phyloP scores from a whole-genome alignment of 2,888 invertebrate species.

The Parnassius mnemosyne region DNA sequence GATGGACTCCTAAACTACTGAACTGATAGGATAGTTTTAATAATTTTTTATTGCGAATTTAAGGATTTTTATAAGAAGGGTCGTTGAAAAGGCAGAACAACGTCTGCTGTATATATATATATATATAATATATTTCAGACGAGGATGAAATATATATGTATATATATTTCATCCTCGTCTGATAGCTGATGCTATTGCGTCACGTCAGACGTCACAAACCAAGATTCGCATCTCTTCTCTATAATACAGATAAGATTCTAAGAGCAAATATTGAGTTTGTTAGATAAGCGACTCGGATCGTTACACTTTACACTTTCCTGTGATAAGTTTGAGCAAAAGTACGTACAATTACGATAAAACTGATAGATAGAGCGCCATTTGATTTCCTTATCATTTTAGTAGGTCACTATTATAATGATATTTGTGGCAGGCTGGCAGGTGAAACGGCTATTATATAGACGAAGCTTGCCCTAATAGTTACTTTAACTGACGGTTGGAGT shows the following conservation, averaged over 20 bases:
- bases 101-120: too few species aligned
- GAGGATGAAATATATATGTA: too few species aligned
- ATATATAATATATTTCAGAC: too few species aligned
- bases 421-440: too few species aligned
- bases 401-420: too few species aligned
- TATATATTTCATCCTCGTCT: conserved; percentile 25
- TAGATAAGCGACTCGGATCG: conserved; percentile 68
- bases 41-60: too few species aligned
- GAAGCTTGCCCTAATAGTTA: too few species aligned
- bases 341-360: conserved; percentile 47
- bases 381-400: conserved; percentile 13
- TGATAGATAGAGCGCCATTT: conserved; percentile 14
- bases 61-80: too few species aligned
- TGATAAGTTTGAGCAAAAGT: conserved; percentile 58
- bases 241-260: conserved; percentile 58
- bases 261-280: conserved; percentile 58
- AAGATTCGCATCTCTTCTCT: conserved; percentile 63
- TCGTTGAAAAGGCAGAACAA: too few species aligned
- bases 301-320: conserved; percentile 71
- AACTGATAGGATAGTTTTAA: too few species aligned
- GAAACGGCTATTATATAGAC: neutral
- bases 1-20: too few species aligned
- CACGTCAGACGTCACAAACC: conserved; percentile 57
- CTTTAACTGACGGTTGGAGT: too few species aligned
- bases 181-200: conserved; percentile 49